Evolutionary conservation across 2,888 invertebrate species (phyloP), one percentile per base, ranked within the genome.

Genomic region (Napeogenes sylphis): DNA sequence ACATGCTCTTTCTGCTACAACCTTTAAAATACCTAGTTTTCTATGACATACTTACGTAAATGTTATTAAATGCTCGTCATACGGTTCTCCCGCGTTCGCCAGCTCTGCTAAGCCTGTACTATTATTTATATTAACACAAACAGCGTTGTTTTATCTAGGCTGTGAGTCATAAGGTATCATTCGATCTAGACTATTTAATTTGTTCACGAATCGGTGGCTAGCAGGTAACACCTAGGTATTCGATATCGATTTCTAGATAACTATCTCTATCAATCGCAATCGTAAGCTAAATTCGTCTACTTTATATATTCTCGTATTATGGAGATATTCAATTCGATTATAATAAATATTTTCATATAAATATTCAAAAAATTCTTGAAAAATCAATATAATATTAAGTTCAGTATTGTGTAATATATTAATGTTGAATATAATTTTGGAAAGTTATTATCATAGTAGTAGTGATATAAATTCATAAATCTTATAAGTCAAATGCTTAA

Each of bases 201-300:
- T 45, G 46, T 51, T 46, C 59, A 51, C 42, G 55, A 56, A 63
- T 60, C 60, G 57, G 63, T 60, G 55, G 57, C 57, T 21, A 55
- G 59, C 46, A 54, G 33, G 56, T 59, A 57, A 45, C 56, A 33
- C 55, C 46, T 57, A 58, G 53, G 58, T 56, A 63, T 56, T 59
- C 33, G 51, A 42, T 68, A 80, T 82, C 78, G 81, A 82, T 82
- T 77, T 76, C 72, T 66, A 68, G 81, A 84, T 84, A 81, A 73
- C 62, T 64, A 81, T 80, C 77, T 74, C 57, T 65, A 61, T 64
- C 47, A 63, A 65, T 64, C 55, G 64, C 55, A 57, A 58, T 64
- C 56, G 45, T 53, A 51, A 14, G 45, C 46, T 45, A 59, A 59
- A 51, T 51, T 51, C 30, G 51, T 51, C 6, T 59, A 56, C 46